A percentile compares a stretch with the other conserved stretches of the same genome.
phyloP scores from a whole-genome alignment of 2,113 vertebrate species.

The Eretmochelys imbricata region DNA sequence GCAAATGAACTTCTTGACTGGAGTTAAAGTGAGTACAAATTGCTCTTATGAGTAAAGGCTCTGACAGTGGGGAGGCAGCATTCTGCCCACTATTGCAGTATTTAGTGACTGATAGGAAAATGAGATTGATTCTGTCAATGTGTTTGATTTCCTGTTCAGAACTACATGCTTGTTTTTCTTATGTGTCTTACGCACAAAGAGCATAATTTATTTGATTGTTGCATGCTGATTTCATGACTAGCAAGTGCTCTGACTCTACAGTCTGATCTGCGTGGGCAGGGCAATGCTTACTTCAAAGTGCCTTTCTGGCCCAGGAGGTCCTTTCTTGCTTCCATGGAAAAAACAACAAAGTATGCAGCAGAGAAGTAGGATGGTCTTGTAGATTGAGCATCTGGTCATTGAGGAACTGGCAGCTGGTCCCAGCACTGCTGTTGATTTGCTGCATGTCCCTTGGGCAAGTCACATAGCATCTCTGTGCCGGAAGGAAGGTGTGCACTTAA shows the following conservation, averaged over 20 bases:
- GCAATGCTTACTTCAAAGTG: neutral
- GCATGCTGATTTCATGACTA: neutral
- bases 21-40: neutral
- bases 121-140: neutral
- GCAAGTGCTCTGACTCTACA: rapidly evolving
- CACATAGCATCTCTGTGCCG: neutral
- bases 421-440: neutral
- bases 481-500: too few relatives aligned
- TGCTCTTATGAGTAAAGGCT: neutral
- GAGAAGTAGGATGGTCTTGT: neutral
- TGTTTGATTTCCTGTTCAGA: neutral
- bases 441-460: neutral
- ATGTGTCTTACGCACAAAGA: neutral
- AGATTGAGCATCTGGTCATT: neutral
- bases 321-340: neutral
- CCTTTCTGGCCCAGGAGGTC: too few relatives aligned
- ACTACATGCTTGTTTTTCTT: neutral
- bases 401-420: neutral
- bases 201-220: neutral
- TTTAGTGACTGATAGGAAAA: neutral
- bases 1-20: too few relatives aligned
- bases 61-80: neutral
- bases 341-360: neutral
- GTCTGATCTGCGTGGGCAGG: rapidly evolving
- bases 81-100: neutral